Percentiles rank a stretch among this genome's conserved stretches.
Conservation (phyloP, 2,888 invertebrate species). For the Ypsolopha sequella region DNA sequence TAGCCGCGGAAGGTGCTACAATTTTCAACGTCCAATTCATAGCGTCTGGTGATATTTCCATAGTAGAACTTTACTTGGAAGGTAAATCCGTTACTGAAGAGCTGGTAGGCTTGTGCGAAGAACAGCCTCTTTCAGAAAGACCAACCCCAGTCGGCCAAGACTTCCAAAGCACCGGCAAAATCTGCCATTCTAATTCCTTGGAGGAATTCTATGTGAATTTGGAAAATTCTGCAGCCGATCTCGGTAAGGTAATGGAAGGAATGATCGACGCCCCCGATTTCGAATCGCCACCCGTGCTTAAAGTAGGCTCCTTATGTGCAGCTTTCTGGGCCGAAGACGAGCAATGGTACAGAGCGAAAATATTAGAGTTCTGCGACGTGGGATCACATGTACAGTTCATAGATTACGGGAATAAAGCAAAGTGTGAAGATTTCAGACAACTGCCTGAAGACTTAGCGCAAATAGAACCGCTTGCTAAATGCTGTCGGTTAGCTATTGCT, state of each 20-base stretch:
- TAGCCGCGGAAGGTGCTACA: conserved; percentile 77
- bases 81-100: conserved; percentile 74
- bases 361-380: conserved; percentile 69
- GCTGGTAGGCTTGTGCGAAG: conserved; percentile 65
- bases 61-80: conserved; percentile 73
- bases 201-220: conserved; percentile 82
- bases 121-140: conserved; percentile 39
- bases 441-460: conserved; percentile 72
- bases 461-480: conserved; percentile 73
- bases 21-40: conserved; percentile 78
- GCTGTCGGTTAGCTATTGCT: conserved; percentile 67
- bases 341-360: conserved; percentile 76
- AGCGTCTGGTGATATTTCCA: conserved; percentile 74
- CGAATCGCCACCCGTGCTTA: conserved; percentile 56
- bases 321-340: conserved; percentile 76
- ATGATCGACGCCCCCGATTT: conserved; percentile 66
- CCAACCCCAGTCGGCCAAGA: conserved; percentile 56
- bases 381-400: conserved; percentile 74
- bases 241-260: conserved; percentile 73
- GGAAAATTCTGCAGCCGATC: conserved; percentile 62
- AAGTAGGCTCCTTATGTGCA: conserved; percentile 73
- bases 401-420: conserved; percentile 78
- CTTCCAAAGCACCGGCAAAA: conserved; percentile 66
- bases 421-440: conserved; percentile 68
- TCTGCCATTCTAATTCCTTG: conserved; percentile 76